Percentiles rank a stretch among this genome's conserved stretches.
Evolutionary conservation across 2,113 vertebrate species (phyloP).

Genomic region (Alethe castanea): DNA sequence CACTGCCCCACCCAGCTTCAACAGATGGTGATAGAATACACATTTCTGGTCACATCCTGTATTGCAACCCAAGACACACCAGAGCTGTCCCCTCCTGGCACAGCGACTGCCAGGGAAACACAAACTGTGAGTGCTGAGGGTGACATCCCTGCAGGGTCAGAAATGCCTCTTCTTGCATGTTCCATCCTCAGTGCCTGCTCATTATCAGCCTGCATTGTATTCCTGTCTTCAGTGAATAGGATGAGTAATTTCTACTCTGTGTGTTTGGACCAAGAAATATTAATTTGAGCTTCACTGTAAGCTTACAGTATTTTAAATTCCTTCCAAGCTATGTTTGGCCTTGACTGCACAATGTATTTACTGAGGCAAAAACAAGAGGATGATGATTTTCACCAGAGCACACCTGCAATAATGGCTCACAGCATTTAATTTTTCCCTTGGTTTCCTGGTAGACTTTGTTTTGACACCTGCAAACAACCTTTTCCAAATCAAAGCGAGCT

Average conservation of each 20-base stretch:
- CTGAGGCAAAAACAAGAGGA: constrained; percentile 42
- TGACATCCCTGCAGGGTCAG: not conserved
- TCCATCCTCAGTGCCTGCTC: not conserved
- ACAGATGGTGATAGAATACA: too few relatives aligned
- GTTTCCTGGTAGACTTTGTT: constrained; percentile 59
- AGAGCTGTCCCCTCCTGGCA: not conserved
- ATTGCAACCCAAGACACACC: too few relatives aligned
- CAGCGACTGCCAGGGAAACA: not conserved
- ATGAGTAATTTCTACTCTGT: constrained; percentile 42
- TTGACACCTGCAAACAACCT: constrained; percentile 72
- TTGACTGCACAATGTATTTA: constrained; percentile 3
- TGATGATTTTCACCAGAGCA: constrained; percentile 40
- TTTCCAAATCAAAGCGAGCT: constrained; percentile 55
- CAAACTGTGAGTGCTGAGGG: not conserved
- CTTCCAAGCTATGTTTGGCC: constrained; percentile 14
- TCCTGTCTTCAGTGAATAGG: not conserved
- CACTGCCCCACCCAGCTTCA: too few relatives aligned
- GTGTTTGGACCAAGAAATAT: constrained; percentile 45
- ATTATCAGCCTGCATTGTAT: not conserved
- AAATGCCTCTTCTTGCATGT: not conserved
- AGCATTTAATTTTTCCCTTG: constrained; percentile 55
- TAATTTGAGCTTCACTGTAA: constrained; percentile 24
- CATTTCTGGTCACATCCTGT: too few relatives aligned
- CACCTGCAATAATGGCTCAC: constrained; percentile 63
- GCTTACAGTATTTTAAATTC: constrained; percentile 28